Percentiles rank a stretch among this genome's conserved stretches.
These are phyloP conservation scores for Pseudotriccus pelzelni DNA, from an alignment of 2,797 vertebrate genomes.

Conservation along the genomic window DNA sequence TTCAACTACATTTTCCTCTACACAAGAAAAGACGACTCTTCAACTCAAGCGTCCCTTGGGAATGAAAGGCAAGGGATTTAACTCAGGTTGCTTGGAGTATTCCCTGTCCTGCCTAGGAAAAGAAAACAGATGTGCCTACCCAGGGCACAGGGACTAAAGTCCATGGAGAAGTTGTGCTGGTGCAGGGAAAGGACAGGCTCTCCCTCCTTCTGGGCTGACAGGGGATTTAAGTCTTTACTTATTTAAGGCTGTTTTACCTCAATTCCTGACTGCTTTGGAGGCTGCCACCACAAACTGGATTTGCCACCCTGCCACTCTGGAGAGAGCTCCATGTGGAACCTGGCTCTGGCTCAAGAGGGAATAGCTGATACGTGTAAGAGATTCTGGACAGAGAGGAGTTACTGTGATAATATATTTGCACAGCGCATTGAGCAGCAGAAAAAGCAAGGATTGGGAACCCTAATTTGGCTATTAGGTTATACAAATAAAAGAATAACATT, in stretches of 20 bases:
- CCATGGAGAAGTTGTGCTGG: rapidly evolving
- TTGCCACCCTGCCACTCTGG: neutral
- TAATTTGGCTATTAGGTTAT: slow-evolving; percentile 26
- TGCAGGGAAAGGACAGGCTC: neutral
- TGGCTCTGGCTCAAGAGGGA: neutral
- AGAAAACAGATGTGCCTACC: neutral
- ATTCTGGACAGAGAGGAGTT: neutral
- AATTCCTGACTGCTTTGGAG: neutral
- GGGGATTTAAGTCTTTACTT: neutral
- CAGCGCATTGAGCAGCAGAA: neutral
- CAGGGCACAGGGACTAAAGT: neutral
- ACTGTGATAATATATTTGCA: slow-evolving; percentile 21
- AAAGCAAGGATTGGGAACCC: neutral
- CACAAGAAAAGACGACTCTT: neutral
- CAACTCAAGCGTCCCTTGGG: neutral
- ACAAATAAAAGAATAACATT: slow-evolving; percentile 13
- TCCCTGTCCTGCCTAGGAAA: neutral
- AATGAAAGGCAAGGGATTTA: neutral
- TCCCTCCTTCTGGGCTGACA: neutral
- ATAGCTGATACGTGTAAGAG: neutral
- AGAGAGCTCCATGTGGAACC: neutral
- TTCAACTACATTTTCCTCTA: neutral
- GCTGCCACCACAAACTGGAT: neutral
- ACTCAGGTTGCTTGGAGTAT: neutral
- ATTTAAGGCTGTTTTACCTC: neutral